A percentile compares a stretch with the other conserved stretches of the same genome.
These are phyloP conservation scores for Calcarius lapponicus DNA, from an alignment of 2,797 vertebrate species.

Conservation along the genomic window DNA sequence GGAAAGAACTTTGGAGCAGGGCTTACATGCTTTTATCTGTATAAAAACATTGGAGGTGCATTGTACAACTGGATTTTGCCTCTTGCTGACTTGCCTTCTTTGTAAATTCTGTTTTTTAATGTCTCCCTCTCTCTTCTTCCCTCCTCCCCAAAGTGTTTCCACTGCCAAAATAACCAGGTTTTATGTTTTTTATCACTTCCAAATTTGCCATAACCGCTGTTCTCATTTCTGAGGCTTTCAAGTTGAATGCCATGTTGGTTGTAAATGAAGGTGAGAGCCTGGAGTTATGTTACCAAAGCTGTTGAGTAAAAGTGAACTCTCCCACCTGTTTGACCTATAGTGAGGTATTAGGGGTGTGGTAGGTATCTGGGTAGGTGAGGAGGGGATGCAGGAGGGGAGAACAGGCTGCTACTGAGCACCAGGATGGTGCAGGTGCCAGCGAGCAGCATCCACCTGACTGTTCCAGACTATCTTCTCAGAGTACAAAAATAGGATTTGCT, in stretches of 20 bases:
- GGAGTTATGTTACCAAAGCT: not conserved
- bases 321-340: not conserved
- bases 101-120: not conserved
- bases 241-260: not conserved
- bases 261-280: not conserved
- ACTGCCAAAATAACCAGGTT: not conserved
- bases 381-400: not conserved
- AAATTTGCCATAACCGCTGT: not conserved
- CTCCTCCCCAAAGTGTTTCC: not conserved
- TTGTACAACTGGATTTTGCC: not conserved
- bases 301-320: not conserved
- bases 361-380: not conserved
- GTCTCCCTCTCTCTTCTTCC: not conserved
- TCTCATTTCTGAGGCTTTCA: not conserved
- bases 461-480: not conserved
- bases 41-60: not conserved
- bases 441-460: not conserved
- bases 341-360: not conserved
- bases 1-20: not conserved
- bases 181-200: not conserved
- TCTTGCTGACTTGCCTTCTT: not conserved
- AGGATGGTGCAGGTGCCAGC: not conserved
- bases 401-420: not conserved
- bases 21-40: rapidly evolving
- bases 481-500: not conserved